Conservation (phyloP, 2,113 vertebrate species). For the Phyllostomus hastatus region DNA sequence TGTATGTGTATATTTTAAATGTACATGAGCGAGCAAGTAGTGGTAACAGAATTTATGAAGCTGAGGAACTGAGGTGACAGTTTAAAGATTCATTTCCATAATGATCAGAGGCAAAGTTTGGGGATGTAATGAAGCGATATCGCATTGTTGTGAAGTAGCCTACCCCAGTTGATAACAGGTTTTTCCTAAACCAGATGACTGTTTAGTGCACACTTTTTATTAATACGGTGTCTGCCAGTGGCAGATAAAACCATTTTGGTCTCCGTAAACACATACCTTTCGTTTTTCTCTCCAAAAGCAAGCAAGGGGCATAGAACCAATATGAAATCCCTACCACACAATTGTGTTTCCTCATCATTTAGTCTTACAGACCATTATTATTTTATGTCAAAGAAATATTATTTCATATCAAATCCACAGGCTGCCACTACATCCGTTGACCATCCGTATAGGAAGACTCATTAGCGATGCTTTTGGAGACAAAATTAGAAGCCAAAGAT, state of each 20-base stretch:
- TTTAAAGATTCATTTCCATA: constrained; percentile 50
- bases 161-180: neutral
- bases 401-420: neutral
- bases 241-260: neutral
- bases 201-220: neutral
- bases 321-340: neutral
- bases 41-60: constrained; percentile 48
- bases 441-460: neutral
- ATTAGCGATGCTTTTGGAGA: neutral
- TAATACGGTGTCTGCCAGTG: neutral
- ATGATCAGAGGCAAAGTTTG: neutral
- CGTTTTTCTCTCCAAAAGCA: neutral
- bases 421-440: neutral
- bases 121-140: neutral
- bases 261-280: neutral
- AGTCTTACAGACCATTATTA: neutral
- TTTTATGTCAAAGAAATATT: neutral
- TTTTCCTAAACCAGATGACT: neutral
- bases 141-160: neutral
- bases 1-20: neutral
- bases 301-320: neutral
- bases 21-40: neutral
- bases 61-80: constrained; percentile 71
- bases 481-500: neutral
- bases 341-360: neutral